Conservation (phyloP, 2,797 vertebrate genomes). For the Centroberyx gerrardi region DNA sequence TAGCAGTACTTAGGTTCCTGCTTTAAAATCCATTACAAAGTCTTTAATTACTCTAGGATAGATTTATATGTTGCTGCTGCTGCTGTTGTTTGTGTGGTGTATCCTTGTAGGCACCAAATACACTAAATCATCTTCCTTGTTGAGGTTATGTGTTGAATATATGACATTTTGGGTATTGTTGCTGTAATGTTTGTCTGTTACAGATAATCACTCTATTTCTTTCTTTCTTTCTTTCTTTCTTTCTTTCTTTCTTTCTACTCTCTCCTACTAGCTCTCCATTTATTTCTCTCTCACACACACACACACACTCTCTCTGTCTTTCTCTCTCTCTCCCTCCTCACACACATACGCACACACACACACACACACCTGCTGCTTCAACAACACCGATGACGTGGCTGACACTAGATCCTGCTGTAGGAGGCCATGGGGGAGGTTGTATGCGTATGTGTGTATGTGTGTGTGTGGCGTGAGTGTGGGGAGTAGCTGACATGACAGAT, state of each 20-base stretch:
- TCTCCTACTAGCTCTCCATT: neutral
- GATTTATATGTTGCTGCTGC: conserved; percentile 36
- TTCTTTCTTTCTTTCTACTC: neutral
- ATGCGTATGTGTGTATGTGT: conserved; percentile 18
- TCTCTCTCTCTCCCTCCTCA: neutral
- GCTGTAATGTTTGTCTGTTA: neutral
- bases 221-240: neutral
- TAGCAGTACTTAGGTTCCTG: conserved; percentile 58
- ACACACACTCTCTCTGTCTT: too few species aligned
- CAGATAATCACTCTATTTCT: neutral
- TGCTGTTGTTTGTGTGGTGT: conserved; percentile 8
- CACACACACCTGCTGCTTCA: conserved; percentile 52
- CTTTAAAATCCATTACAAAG: conserved; percentile 63
- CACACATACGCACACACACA: neutral
- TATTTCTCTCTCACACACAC: neutral
- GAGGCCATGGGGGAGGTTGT: conserved; percentile 15
- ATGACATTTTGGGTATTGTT: neutral
- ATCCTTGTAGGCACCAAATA: neutral
- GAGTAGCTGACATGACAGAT: conserved; percentile 67
- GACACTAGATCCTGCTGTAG: conserved; percentile 39
- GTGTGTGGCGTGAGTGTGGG: conserved; percentile 20
- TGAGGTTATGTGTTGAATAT: neutral
- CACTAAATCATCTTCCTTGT: neutral
- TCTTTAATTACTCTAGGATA: conserved; percentile 55
- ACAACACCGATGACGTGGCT: conserved; percentile 45